These are phyloP conservation scores for Melanostigma gelatinosum DNA, from an alignment of 2,113 vertebrate species.

Conservation along the genomic window DNA sequence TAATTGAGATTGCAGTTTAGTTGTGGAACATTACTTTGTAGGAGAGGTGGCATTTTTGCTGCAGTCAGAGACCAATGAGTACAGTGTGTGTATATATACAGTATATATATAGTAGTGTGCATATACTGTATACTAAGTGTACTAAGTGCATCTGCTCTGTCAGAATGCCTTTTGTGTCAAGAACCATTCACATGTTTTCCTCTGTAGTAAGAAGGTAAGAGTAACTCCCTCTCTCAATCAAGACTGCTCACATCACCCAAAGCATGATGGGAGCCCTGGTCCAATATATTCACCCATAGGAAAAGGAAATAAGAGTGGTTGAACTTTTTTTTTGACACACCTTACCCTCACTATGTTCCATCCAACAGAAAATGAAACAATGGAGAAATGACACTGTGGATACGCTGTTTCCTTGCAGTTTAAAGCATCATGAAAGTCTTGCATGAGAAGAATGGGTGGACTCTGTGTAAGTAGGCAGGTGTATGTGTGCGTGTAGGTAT, in stretches of 20 bases:
- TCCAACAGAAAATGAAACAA: slow-evolving; percentile 4
- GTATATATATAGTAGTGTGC: no score
- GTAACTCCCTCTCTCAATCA: neutral
- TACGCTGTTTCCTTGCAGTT: slow-evolving; percentile 5
- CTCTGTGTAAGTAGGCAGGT: slow-evolving; percentile 10
- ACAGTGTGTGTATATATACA: no score
- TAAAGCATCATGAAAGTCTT: slow-evolving; percentile 25
- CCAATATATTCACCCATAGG: neutral
- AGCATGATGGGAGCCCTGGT: neutral
- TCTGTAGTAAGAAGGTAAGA: neutral
- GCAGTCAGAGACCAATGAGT: neutral
- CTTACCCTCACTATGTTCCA: neutral
- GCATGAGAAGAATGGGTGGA: slow-evolving; percentile 14
- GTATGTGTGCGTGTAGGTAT: neutral
- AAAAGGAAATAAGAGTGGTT: neutral
- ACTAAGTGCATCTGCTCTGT: neutral
- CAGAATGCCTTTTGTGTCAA: neutral
- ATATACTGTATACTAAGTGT: no score
- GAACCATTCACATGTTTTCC: neutral
- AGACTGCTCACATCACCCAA: neutral
- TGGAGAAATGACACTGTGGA: neutral
- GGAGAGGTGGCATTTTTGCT: neutral
- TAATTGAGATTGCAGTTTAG: neutral
- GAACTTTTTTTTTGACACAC: neutral
- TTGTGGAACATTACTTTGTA: neutral